Base-by-base conservation (phyloP, 2,888 invertebrate genomes). In the Chymomyza procnemis region DNA sequence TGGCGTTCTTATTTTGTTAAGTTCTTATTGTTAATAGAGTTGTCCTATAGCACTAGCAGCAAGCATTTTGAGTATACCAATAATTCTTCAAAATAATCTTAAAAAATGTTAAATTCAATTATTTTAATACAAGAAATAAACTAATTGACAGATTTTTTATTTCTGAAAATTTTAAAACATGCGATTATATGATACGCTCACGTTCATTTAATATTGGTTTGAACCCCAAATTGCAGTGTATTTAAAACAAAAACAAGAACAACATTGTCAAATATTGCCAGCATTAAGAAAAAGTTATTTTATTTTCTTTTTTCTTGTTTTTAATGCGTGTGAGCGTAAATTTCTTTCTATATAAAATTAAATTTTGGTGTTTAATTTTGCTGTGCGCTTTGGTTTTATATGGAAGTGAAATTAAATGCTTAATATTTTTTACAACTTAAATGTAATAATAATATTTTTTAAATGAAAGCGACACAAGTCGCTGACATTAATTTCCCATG, bases 361-460 rank as follows among this genome's bases (percentile, higher is more conserved):
- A 54, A 54, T 54, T 21, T 54, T 1, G 14, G 26, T 58, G 14
- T 34, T 30, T 30, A 12, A 52, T 57, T 57, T 22, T 34, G 12
- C 12, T 57, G n/a, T 57, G n/a, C 57, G 14, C 14, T 12, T 57
- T 57, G 57, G n/a, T 26, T 58, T 16, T 30, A 34, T 58, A 58
- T 41, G 19, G 58, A 34, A 18, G 41, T 41, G 46, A 41, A 41
- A 41, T 41, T 41, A 41, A 41, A 14, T 58, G 30, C 34, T 26
- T 34, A 41, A 34, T 19, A 48, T 21, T 21, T n/a, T 21, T 9
- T 46, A 19, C 18, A 46, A 46, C 56, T 30, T 16, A 16, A 50
- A 41, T 41, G 9, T 41, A 41, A 41, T 41, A 41, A 41, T 41
- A 41, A 41, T 41, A 41, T 41, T 41, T 41, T 41, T 41, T 9